Evolutionary conservation across 2,797 vertebrate genomes (phyloP).

Genomic region (Nothura maculosa): DNA sequence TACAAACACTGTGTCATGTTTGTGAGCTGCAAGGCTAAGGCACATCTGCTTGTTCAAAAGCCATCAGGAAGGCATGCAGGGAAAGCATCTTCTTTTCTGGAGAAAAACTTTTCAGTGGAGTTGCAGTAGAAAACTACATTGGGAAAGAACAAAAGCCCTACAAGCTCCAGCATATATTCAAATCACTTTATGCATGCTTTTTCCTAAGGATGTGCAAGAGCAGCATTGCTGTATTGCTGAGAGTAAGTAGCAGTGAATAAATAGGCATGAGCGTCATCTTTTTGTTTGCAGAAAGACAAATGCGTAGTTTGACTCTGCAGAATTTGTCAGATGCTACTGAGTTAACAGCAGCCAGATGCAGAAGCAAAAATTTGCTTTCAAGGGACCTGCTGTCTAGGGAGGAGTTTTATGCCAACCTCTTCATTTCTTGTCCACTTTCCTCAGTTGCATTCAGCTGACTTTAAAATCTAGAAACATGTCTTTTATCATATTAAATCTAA

Average conservation of each 20-base stretch:
- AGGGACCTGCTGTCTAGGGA: not conserved
- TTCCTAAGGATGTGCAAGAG: not conserved
- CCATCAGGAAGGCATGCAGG: not conserved
- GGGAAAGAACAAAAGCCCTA: not conserved
- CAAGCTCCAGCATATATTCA: not conserved
- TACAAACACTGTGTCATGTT: not conserved
- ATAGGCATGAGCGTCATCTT: not conserved
- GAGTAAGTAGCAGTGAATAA: not conserved
- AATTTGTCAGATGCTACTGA: not conserved
- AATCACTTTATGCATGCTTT: not conserved
- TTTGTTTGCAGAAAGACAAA: not conserved
- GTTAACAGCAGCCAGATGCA: not conserved
- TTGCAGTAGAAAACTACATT: not conserved
- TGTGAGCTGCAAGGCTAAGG: not conserved
- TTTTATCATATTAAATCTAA: not conserved
- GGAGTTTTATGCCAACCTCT: not conserved
- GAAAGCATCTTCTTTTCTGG: not conserved
- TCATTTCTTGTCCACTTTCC: not conserved
- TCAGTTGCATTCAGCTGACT: not conserved
- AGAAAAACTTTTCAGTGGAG: not conserved
- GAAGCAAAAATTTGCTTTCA: not conserved
- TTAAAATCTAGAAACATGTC: not conserved
- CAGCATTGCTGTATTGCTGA: not conserved
- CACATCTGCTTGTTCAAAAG: not conserved
- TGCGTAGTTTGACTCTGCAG: not conserved